Evolutionary conservation across 2,797 vertebrate genomes (phyloP).

Genomic region (Acipenser transmontanus): DNA sequence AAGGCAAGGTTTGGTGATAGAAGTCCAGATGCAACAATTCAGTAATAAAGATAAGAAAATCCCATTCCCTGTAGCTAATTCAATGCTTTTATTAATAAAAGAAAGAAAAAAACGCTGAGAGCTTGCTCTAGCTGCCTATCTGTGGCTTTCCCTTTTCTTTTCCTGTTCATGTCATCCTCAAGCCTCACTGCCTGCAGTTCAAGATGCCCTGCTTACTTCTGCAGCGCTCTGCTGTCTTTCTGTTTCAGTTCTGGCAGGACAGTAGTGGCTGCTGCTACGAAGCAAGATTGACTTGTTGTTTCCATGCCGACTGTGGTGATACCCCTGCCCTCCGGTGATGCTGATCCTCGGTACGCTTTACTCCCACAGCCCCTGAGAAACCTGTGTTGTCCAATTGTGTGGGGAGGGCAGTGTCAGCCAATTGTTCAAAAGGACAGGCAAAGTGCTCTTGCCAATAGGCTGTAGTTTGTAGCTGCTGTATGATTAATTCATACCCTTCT

Average conservation of each 20-base stretch:
- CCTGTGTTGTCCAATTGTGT: neutral
- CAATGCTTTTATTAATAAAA: too few relatives aligned
- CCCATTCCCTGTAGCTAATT: too few relatives aligned
- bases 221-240: constrained; percentile 1
- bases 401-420: neutral
- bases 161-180: constrained; percentile 1
- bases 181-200: constrained; percentile 3
- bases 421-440: constrained; percentile 13
- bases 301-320: constrained; percentile 28
- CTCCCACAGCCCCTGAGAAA: neutral
- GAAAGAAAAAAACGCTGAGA: constrained; percentile 23
- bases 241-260: constrained; percentile 3
- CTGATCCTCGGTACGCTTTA: constrained; percentile 25
- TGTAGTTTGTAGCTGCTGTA: neutral
- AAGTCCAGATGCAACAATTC: too few relatives aligned
- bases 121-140: neutral
- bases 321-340: constrained; percentile 30
- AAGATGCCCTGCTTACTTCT: neutral
- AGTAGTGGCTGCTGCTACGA: neutral
- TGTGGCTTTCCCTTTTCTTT: neutral
- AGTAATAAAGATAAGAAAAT: too few relatives aligned
- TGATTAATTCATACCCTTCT: constrained; percentile 5
- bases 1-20: constrained; percentile 46
- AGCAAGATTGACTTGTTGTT: constrained; percentile 26
- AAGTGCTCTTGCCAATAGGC: constrained; percentile 6